Conservation (phyloP, 2,888 invertebrate genomes). For the Leucozona laternaria region DNA sequence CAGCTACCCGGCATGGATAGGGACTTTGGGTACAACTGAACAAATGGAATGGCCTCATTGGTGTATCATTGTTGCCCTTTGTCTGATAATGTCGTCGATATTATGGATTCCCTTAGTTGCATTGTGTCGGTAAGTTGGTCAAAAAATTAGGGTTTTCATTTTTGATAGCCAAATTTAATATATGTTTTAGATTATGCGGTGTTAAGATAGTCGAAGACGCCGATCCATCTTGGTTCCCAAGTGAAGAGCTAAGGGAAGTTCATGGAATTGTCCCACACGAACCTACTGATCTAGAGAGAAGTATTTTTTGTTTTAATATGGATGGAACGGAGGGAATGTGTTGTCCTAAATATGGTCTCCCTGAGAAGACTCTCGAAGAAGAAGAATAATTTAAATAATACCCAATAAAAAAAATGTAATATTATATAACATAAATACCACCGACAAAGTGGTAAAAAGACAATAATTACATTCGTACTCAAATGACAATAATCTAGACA, state of each 20-base stretch:
- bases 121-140: conserved; percentile 87
- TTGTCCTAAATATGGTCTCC: conserved; percentile 87
- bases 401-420: conserved; percentile 11
- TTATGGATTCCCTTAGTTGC: conserved; percentile 95
- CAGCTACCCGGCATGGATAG: conserved; percentile 93
- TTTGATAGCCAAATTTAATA: neutral
- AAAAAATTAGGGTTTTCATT: neutral
- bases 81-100: conserved; percentile 91
- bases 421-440: conserved; percentile 50
- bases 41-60: conserved; percentile 94
- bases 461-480: conserved; percentile 65
- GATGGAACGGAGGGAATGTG: conserved; percentile 94
- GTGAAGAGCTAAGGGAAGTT: conserved; percentile 93
- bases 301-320: conserved; percentile 92
- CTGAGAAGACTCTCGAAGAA: conserved; percentile 83
- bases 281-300: conserved; percentile 90
- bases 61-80: conserved; percentile 90
- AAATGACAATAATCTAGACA: conserved; percentile 55
- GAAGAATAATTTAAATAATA: conserved; percentile 80
- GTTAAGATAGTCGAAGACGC: conserved; percentile 93
- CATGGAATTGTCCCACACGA: conserved; percentile 94
- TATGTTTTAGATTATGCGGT: conserved; percentile 88
- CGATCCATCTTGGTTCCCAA: conserved; percentile 96
- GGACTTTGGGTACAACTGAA: conserved; percentile 89
- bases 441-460: conserved; percentile 59